Evolutionary conservation across 2,113 vertebrate species (phyloP).

Genomic region (Corythornis madagascariensis): DNA sequence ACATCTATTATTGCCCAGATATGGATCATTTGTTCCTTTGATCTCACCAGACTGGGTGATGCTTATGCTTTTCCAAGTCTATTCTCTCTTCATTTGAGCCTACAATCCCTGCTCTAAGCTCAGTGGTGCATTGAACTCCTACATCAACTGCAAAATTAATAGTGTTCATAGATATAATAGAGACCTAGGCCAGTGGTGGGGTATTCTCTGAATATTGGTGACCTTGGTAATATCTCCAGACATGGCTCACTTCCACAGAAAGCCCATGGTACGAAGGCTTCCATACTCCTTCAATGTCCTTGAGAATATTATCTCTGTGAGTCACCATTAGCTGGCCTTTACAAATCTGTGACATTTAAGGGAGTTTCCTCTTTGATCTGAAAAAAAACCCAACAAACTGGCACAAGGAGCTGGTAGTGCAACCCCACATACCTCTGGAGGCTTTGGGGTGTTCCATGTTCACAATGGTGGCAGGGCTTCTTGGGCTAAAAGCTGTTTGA

Average conservation of each 20-base stretch:
- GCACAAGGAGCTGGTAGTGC: background rate
- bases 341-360: background rate
- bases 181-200: background rate
- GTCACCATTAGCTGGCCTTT: background rate
- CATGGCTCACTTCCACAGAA: background rate
- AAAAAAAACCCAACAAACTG: background rate
- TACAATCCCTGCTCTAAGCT: background rate
- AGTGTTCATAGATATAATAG: too few relatives aligned
- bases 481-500: background rate
- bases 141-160: background rate
- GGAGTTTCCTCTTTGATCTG: background rate
- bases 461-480: background rate
- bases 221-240: background rate
- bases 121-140: background rate
- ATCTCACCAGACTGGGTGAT: background rate
- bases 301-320: slow-evolving; percentile 2
- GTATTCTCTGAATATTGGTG: background rate
- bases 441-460: background rate
- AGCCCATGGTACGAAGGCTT: background rate
- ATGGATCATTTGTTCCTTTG: background rate
- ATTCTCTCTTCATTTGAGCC: background rate
- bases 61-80: accelerated
- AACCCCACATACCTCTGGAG: background rate
- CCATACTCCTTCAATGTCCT: background rate
- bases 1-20: background rate